Percentiles rank a stretch among this genome's conserved stretches.
Evolutionary conservation across 2,888 invertebrate genomes (phyloP).

Genomic region (Cepaea hortensis): DNA sequence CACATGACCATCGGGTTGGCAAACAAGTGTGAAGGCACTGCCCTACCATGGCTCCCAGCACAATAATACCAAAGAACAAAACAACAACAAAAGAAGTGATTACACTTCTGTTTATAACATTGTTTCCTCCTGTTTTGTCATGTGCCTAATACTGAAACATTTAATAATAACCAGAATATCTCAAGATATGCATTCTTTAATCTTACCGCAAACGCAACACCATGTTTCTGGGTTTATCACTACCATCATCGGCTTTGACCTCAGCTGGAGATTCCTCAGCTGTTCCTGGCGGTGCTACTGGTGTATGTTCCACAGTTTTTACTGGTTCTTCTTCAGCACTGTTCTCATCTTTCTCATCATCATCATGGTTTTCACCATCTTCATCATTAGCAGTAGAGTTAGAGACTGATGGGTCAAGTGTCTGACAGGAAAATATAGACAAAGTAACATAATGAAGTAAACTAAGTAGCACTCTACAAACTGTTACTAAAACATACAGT

Average conservation of each 20-base stretch:
- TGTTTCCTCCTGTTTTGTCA: too few species aligned
- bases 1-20: too few species aligned
- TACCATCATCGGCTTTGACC: slow-evolving; percentile 18
- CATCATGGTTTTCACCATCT: slow-evolving; percentile 24
- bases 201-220: slow-evolving; percentile 69
- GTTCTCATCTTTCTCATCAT: slow-evolving; percentile 6
- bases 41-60: too few species aligned
- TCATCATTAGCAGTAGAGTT: neutral
- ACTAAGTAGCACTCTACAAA: neutral
- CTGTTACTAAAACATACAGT: too few species aligned
- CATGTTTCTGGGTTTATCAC: slow-evolving; percentile 61
- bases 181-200: neutral
- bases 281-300: slow-evolving; percentile 19
- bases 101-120: too few species aligned
- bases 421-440: neutral
- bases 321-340: slow-evolving; percentile 10
- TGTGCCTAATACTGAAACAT: neutral
- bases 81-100: too few species aligned
- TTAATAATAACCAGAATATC: neutral
- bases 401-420: slow-evolving; percentile 8
- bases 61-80: too few species aligned
- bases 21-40: too few species aligned
- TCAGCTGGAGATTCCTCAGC: neutral
- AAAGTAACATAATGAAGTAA: neutral
- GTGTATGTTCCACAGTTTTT: neutral